Evolutionary conservation across 2,113 vertebrate species (phyloP).

Genomic region (Aspidoscelis tigris): DNA sequence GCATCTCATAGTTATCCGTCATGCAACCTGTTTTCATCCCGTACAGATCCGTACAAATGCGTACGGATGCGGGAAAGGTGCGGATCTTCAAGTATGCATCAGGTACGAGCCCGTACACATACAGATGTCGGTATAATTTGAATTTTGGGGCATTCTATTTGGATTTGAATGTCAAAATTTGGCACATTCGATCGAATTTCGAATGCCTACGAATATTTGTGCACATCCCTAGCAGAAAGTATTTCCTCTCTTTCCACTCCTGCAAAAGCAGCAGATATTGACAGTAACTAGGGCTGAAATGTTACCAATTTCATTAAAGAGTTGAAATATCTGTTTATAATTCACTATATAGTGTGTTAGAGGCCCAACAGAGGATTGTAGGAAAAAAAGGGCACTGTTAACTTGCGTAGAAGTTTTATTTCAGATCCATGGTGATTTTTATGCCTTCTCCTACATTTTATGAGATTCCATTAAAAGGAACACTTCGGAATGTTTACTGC

Average conservation of each 20-base stretch:
- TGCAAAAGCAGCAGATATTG: not conserved
- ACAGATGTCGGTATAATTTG: no score
- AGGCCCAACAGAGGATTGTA: not conserved
- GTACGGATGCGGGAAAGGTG: no score
- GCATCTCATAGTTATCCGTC: no score
- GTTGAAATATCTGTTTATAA: conserved; percentile 50
- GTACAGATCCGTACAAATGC: no score
- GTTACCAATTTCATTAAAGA: conserved; percentile 42
- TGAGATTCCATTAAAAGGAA: conserved; percentile 10
- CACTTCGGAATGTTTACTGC: conserved; percentile 9
- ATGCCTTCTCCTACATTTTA: conserved; percentile 12
- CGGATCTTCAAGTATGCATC: no score
- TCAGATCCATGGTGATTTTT: conserved; percentile 21
- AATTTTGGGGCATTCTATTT: no score
- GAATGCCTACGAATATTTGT: no score
- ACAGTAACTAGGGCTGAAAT: conserved; percentile 42
- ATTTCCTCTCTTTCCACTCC: not conserved
- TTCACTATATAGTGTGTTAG: conserved; percentile 15
- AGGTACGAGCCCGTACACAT: no score
- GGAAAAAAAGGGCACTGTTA: not conserved
- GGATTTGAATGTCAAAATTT: no score
- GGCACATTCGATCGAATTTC: no score
- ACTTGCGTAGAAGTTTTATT: not conserved
- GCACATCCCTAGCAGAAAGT: no score
- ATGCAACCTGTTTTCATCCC: no score